phyloP scores from a whole-genome alignment of 2,797 vertebrate species.

The Pagetopsis macropterus region DNA sequence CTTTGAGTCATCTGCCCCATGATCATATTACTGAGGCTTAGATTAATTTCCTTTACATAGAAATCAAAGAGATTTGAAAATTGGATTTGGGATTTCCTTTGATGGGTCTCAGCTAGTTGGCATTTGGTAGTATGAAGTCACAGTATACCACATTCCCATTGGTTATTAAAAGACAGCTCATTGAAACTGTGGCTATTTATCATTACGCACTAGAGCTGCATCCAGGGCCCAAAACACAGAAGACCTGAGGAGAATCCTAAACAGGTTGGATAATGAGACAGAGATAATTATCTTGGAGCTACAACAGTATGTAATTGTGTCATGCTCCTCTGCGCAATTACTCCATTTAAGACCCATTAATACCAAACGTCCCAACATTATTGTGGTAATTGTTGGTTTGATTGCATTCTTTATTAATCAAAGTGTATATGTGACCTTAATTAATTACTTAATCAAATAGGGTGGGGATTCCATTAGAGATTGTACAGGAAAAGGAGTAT shows the following conservation, averaged over 20 bases:
- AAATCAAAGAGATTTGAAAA: slow-evolving; percentile 56
- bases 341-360: slow-evolving; percentile 69
- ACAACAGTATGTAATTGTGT: slow-evolving; percentile 51
- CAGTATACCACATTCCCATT: background rate
- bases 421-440: slow-evolving; percentile 48
- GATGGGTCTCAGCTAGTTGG: slow-evolving; percentile 29
- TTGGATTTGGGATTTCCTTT: slow-evolving; percentile 51
- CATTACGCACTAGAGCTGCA: slow-evolving; percentile 1
- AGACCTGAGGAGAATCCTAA: slow-evolving; percentile 59
- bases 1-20: slow-evolving; percentile 60
- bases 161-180: slow-evolving; percentile 14
- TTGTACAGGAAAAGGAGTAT: slow-evolving; percentile 14
- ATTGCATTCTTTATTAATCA: slow-evolving; percentile 64
- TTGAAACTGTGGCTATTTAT: slow-evolving; percentile 25
- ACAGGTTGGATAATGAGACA: slow-evolving; percentile 67
- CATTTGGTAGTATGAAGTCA: slow-evolving; percentile 38
- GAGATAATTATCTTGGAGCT: slow-evolving; percentile 67
- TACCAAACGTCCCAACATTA: slow-evolving; percentile 51
- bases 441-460: slow-evolving; percentile 55
- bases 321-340: slow-evolving; percentile 59
- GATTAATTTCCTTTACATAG: slow-evolving; percentile 44
- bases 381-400: slow-evolving; percentile 55
- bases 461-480: slow-evolving; percentile 19
- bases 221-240: slow-evolving; percentile 48
- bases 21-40: slow-evolving; percentile 43